A percentile compares a stretch with the other conserved stretches of the same genome.
These are phyloP conservation scores for Megastigmus dorsalis DNA, from an alignment of 2,888 invertebrate genomes.

Conservation along the genomic window DNA sequence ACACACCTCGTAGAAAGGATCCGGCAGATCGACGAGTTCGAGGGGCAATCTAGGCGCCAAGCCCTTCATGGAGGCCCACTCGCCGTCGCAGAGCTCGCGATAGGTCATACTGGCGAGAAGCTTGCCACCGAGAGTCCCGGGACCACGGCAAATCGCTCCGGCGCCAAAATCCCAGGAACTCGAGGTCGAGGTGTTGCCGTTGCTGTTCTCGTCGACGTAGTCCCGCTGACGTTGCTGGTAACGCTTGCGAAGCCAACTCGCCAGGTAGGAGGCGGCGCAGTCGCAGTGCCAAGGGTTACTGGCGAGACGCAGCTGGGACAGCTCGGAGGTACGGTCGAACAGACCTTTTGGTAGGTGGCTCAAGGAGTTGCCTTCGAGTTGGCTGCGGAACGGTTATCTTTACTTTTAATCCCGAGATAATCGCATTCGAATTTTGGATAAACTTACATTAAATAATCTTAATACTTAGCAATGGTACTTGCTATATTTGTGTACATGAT, in stretches of 20 bases:
- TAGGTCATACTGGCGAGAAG: constrained; percentile 82
- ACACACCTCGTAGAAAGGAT: neutral
- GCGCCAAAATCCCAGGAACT: constrained; percentile 69
- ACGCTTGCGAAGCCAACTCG: constrained; percentile 76
- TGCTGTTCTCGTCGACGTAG: constrained; percentile 1
- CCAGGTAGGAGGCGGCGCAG: constrained; percentile 83
- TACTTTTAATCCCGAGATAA: too few species aligned
- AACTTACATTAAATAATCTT: too few species aligned
- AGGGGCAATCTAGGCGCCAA: constrained; percentile 81
- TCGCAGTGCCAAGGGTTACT: constrained; percentile 90
- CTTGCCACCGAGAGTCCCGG: constrained; percentile 83
- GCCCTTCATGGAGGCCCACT: constrained; percentile 87
- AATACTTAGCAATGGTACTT: too few species aligned
- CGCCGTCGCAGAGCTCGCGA: constrained; percentile 84
- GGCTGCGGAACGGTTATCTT: too few species aligned
- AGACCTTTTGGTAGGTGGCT: constrained; percentile 81
- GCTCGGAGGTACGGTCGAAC: constrained; percentile 79
- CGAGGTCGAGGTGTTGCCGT: constrained; percentile 7
- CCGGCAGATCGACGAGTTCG: constrained; percentile 52
- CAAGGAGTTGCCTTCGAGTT: constrained; percentile 85
- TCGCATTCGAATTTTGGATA: too few species aligned
- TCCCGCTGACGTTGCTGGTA: constrained; percentile 50
- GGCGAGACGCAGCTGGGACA: constrained; percentile 82
- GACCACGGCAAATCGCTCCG: constrained; percentile 79
- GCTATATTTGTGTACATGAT: too few species aligned